These are phyloP conservation scores for Caenorhabditis zanzibari DNA, from an alignment of 2,888 invertebrate genomes.

Conservation along the genomic window DNA sequence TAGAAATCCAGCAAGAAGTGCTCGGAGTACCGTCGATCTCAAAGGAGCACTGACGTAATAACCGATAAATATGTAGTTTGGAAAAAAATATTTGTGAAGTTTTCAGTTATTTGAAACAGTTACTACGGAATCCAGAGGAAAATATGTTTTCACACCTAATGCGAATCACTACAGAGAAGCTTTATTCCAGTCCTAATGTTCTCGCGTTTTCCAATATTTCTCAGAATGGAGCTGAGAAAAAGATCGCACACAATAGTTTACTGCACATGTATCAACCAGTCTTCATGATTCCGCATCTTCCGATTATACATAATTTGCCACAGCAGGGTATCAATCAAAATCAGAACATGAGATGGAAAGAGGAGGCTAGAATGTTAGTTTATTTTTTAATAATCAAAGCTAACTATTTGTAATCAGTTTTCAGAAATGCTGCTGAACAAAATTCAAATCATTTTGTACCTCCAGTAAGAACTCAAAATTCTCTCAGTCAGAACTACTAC, in stretches of 20 bases:
- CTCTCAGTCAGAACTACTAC: too few relatives aligned
- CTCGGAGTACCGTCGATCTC: background rate
- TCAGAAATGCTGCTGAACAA: too few relatives aligned
- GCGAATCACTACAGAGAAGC: background rate
- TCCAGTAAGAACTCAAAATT: too few relatives aligned
- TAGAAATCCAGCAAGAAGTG: slow-evolving; percentile 45
- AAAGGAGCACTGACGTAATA: slow-evolving; percentile 3
- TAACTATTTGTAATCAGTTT: too few relatives aligned
- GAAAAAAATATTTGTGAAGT: background rate
- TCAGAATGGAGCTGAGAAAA: too few relatives aligned
- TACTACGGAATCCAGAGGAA: background rate
- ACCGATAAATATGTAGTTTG: background rate
- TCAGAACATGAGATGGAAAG: too few relatives aligned
- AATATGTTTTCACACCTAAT: slow-evolving; percentile 4
- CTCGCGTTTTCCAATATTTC: background rate
- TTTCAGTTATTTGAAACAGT: background rate
- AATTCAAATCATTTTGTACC: too few relatives aligned
- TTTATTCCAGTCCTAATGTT: background rate
- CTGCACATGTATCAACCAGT: background rate
- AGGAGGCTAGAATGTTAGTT: too few relatives aligned
- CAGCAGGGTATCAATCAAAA: too few relatives aligned
- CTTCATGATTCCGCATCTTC: background rate
- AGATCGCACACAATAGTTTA: too few relatives aligned
- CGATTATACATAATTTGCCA: too few relatives aligned
- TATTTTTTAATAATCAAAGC: too few relatives aligned